phyloP scores from a whole-genome alignment of 2,113 vertebrate species.

The Oreocharis arfaki region DNA sequence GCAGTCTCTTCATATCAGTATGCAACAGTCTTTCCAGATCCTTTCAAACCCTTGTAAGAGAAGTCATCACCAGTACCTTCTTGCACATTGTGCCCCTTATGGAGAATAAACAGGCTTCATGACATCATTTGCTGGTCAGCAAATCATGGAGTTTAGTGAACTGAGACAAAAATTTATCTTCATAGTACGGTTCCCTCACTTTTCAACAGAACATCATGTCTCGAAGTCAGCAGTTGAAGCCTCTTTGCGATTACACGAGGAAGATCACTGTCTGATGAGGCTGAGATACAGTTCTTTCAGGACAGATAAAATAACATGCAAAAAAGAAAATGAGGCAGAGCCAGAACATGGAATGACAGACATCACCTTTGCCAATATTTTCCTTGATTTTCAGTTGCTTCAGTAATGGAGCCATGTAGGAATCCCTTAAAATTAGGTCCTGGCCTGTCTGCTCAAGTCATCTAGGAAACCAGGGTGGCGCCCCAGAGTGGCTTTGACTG shows the following conservation, averaged over 20 bases:
- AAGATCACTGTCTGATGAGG: not conserved
- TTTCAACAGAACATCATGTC: not conserved
- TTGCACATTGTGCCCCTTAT: not conserved
- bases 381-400: not conserved
- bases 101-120: not conserved
- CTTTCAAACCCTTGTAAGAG: not conserved
- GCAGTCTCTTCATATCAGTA: not conserved
- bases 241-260: not conserved
- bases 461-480: not conserved
- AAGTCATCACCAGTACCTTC: not conserved
- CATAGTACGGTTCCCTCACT: not conserved
- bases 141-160: not conserved
- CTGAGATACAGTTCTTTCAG: not conserved
- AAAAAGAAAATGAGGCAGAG: not conserved
- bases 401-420: not conserved
- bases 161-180: not conserved
- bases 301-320: not conserved
- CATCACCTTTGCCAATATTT: not conserved
- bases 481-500: not conserved
- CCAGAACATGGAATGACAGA: not conserved
- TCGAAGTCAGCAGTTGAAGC: not conserved
- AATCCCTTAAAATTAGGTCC: not conserved
- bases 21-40: not conserved
- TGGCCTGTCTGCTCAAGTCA: not conserved
- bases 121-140: not conserved